Base-by-base conservation (phyloP, 2,888 invertebrate genomes). In the Acrocyrtus sp. region DNA sequence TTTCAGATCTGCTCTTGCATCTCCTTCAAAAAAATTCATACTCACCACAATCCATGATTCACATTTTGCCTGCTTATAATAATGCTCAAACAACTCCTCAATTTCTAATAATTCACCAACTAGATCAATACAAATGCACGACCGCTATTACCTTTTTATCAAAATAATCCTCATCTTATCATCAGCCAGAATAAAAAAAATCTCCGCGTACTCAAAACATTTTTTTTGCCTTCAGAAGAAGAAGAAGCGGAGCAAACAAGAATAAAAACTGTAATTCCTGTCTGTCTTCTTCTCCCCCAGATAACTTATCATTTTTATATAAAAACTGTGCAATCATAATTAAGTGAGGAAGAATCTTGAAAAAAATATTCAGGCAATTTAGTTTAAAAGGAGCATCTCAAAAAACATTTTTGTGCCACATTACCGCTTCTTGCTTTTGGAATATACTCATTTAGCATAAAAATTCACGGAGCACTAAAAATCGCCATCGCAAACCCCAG, bases 281-380 rank as follows among this genome's bases (percentile, higher is more conserved):
- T 60, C 27, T 39, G 12, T 39, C 54, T 27, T 24, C 48, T 41
- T 53, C 39, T n/a, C n/a, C n/a, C n/a, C 47, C 51, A 51, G 41
- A 63, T 65, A 54, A 45, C 41, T 61, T 66, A 72, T 72, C 72
- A 66, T 66, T 65, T 72, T 58, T 57, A 58, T 58, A 54, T 58
- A 72, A 72, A 70, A 72, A 60, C 65, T 61, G 54, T 60, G 66
- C 65, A 72, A 72, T 72, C 72, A 72, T 66, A 72, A 72, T 72
- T 72, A 72, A 65, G 65, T 48, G 51, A 51, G 21, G 54, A 47
- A 54, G 51, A 48, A 53, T 29, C 47, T 56, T 53, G 8, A 56
- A 21, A 5, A 24, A 66, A 66, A 72, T 60, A 72, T 60, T 72
- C 72, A 60, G 63, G 60, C 54, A 72, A 66, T 72, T 72, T 66